Evolutionary conservation across 2,888 invertebrate species (phyloP).

Genomic region (Ellobium chinense): DNA sequence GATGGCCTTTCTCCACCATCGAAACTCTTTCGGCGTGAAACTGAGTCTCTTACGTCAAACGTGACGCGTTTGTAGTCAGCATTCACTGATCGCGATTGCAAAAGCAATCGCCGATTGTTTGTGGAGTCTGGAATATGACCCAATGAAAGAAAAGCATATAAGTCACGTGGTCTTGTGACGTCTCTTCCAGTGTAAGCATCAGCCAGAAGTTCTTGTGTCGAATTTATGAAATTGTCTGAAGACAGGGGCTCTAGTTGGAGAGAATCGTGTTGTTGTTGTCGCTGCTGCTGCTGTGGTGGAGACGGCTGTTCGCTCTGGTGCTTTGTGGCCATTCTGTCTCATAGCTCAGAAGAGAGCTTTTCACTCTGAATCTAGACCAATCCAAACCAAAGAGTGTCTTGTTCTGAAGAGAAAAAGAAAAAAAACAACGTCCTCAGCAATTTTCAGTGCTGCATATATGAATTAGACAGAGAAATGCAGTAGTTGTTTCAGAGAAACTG

Average conservation of each 20-base stretch:
- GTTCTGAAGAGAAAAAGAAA: no score
- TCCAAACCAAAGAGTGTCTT: no score
- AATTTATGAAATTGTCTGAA: neutral
- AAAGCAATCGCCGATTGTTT: neutral
- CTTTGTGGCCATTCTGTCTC: no score
- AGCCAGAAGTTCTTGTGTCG: neutral
- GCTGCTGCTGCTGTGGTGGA: neutral
- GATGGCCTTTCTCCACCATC: neutral
- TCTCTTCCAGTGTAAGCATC: conserved; percentile 27
- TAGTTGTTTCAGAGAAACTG: no score
- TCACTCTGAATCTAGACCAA: no score
- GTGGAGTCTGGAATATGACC: neutral
- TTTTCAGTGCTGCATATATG: no score
- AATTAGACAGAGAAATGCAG: no score
- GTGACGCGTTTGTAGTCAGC: neutral
- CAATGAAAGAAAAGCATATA: conserved; percentile 46
- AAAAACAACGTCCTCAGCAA: no score
- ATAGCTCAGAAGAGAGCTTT: no score
- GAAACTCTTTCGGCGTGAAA: neutral
- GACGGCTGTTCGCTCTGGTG: no score
- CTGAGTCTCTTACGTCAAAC: neutral
- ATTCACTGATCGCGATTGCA: neutral
- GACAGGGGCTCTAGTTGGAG: neutral
- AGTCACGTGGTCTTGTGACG: conserved; percentile 49
- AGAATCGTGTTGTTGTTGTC: neutral